Conservation (phyloP, 1,140 invertebrate species). For the Zaprionus taronus region DNA sequence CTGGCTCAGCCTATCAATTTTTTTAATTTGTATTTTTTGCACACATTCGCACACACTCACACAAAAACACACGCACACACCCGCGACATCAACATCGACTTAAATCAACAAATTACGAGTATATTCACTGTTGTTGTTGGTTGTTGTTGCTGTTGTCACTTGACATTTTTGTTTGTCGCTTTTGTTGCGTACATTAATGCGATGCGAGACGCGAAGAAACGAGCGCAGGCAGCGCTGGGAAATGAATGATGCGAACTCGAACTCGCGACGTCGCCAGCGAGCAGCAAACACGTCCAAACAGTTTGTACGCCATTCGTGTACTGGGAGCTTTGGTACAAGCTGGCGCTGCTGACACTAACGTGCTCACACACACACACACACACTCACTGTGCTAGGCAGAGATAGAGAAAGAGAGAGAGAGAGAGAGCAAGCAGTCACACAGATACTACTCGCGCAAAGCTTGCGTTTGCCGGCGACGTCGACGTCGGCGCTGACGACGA, state of each 20-base stretch:
- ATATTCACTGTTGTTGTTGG: constrained; percentile 41
- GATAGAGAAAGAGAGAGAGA: not conserved
- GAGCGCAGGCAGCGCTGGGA: constrained; percentile 37
- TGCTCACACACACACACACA: constrained; percentile 22
- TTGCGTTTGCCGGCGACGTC: constrained; percentile 64
- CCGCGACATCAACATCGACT: constrained; percentile 36
- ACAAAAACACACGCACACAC: constrained; percentile 25
- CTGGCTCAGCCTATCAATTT: constrained; percentile 55
- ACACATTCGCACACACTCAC: constrained; percentile 44
- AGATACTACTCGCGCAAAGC: constrained; percentile 39
- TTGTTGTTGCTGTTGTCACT: constrained; percentile 37
- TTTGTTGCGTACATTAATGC: constrained; percentile 24
- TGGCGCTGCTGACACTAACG: constrained; percentile 41
- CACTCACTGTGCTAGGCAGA: not conserved
- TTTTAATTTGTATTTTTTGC: constrained; percentile 49
- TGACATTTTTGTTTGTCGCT: constrained; percentile 64
- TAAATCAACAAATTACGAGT: constrained; percentile 61
- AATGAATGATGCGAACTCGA: constrained; percentile 45
- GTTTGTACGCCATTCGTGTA: constrained; percentile 60
- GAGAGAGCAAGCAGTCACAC: not conserved
- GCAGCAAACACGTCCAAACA: constrained; percentile 78
- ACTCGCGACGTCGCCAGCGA: constrained; percentile 49
- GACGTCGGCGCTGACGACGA: constrained; percentile 24
- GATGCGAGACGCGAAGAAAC: constrained; percentile 26
- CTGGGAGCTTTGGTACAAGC: constrained; percentile 49